These are phyloP conservation scores for Cheirogaleus major DNA, from an alignment of 2,797 vertebrate genomes.

Conservation along the genomic window DNA sequence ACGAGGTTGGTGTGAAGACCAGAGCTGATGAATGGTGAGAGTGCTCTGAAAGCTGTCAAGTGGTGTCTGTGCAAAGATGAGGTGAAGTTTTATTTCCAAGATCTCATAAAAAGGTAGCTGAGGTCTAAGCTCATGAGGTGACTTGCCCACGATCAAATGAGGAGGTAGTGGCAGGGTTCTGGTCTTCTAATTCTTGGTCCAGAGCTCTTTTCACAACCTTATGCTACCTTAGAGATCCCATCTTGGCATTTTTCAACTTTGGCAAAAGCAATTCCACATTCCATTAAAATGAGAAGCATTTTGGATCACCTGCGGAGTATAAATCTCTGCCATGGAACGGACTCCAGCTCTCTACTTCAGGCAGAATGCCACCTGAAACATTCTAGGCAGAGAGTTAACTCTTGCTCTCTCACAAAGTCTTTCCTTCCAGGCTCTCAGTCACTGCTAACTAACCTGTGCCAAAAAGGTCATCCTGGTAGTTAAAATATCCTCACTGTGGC, in stretches of 20 bases:
- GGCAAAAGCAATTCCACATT: constrained; percentile 33
- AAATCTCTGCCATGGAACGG: constrained; percentile 29
- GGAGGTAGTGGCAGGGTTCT: not conserved
- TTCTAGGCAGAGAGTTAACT: constrained; percentile 32
- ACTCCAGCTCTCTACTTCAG: constrained; percentile 44
- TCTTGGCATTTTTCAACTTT: constrained; percentile 28
- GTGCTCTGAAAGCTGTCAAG: not conserved
- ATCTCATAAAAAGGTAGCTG: not conserved
- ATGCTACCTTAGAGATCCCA: not conserved
- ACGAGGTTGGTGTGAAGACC: not conserved
- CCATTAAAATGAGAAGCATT: constrained; percentile 50
- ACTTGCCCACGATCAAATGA: not conserved
- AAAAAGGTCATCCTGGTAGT: not conserved
- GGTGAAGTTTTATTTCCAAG: not conserved
- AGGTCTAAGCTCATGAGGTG: not conserved
- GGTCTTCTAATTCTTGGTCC: not conserved
- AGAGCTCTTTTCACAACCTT: not conserved
- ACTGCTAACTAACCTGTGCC: not conserved
- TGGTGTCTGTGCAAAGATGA: not conserved
- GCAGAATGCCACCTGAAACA: constrained; percentile 11
- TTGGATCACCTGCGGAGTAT: not conserved
- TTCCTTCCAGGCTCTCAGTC: not conserved
- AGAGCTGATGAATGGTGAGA: not conserved
- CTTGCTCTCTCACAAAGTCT: not conserved
- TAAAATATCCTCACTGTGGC: not conserved